Evolutionary conservation across 23 tunicate genomes (phyloP), one percentile per base, ranked within the genome.

Genomic region (Ciona savignyi): DNA sequence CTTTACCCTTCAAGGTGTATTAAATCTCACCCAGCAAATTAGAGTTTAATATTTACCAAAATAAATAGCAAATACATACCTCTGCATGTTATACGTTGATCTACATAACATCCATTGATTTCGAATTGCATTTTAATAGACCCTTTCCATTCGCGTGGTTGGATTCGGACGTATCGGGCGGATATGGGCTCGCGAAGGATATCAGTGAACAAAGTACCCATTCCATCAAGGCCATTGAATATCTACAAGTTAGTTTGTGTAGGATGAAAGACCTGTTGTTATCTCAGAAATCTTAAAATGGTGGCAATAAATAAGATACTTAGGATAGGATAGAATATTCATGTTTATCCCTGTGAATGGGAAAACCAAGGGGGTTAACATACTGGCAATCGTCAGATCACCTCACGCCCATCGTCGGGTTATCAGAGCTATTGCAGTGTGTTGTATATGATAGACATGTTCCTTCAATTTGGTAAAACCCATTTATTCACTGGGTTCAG

Each of bases 161-260:
- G 68, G 33, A 91, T 35, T 21, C 91, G 66, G 2, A 91, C 48
- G 35, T 73, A 91, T 62, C 66, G 75, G 4, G 97, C 76, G 3
- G 87, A 60, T 42, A 91, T 80, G 1, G 97, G 87, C 71, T 91
- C 97, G 23, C 97, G 68, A 2, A 91, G 51, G 34, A 91, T 85
- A 56, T 91, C 97, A 0, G 83, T 76, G 80, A 78, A 91, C 33
- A 80, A 80, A 1, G 74, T 68, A 60, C 68, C 80, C 48, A 48
- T 27, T 3, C 71, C 83, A 66, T 76, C 76, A 11, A 80, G n/a
- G 0, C 95, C 95, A 23, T 22, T 29, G 66, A 88, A 88, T 9
- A 72, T 34, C 95, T 88, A 51, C 11, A 63, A n/a, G n/a, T n/a
- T n/a, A n/a, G n/a, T n/a, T n/a, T n/a, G n/a, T n/a, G n/a, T n/a